These are phyloP conservation scores for Enteromius radiatus DNA, from an alignment of 2,797 vertebrate genomes.

Conservation along the genomic window DNA sequence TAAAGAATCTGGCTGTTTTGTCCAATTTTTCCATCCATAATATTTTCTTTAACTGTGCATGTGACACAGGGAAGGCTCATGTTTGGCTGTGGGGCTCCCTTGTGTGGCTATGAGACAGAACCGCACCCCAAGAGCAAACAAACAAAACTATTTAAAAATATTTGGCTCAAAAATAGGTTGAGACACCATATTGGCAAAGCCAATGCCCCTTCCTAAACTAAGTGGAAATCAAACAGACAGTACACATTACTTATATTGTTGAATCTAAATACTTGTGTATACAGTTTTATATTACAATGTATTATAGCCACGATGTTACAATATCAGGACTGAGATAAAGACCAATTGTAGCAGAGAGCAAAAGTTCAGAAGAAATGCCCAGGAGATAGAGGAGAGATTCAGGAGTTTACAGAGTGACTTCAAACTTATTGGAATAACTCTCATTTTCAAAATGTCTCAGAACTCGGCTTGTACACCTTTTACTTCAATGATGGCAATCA, in stretches of 20 bases:
- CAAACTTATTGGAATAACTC: not conserved
- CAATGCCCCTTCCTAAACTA: slow-evolving; percentile 4
- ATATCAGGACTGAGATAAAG: not conserved
- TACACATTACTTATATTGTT: not conserved
- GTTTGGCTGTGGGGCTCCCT: slow-evolving; percentile 32
- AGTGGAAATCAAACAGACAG: not conserved
- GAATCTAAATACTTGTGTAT: not conserved
- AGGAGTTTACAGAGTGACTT: not conserved
- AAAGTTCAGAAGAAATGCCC: slow-evolving; percentile 27
- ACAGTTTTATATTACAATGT: not conserved
- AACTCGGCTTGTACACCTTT: not conserved
- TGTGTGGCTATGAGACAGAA: slow-evolving; percentile 34
- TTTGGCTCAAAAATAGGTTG: slow-evolving; percentile 22
- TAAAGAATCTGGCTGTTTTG: slow-evolving; percentile 25
- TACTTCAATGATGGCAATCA: not conserved
- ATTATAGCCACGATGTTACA: not conserved
- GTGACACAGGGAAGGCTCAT: slow-evolving; percentile 22
- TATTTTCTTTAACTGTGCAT: slow-evolving; percentile 40
- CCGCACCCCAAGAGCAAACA: slow-evolving; percentile 34
- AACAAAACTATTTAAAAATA: slow-evolving; percentile 28
- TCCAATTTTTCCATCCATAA: slow-evolving; percentile 35
- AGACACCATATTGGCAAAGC: not conserved
- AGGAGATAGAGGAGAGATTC: not conserved
- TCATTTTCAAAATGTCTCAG: not conserved
- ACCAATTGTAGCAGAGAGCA: slow-evolving; percentile 34